These are phyloP conservation scores for Epinephelus coioides DNA, from an alignment of 2,797 vertebrate species.

Conservation along the genomic window DNA sequence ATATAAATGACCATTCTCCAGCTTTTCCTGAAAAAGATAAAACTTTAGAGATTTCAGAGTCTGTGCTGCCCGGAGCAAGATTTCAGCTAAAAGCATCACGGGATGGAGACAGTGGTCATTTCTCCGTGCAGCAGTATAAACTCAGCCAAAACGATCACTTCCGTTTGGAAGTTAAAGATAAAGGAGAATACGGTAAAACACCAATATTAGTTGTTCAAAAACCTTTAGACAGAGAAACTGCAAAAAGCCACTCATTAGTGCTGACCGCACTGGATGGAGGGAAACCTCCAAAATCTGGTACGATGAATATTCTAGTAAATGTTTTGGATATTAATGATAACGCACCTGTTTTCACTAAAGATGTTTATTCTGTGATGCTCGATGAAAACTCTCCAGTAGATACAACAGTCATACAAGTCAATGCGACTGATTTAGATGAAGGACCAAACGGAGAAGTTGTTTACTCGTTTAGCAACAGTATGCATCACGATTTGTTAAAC, in stretches of 20 bases:
- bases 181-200: too few relatives aligned
- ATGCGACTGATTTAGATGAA: conserved; percentile 70
- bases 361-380: conserved; percentile 53
- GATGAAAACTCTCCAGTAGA: conserved; percentile 66
- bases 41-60: conserved; percentile 66
- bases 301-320: conserved; percentile 41
- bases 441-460: conserved; percentile 58
- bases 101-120: conserved; percentile 61
- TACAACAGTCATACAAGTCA: conserved; percentile 58
- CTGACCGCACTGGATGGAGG: conserved; percentile 76
- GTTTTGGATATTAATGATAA: conserved; percentile 81
- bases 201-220: conserved; percentile 28
- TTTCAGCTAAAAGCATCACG: conserved; percentile 63
- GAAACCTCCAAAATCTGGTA: conserved; percentile 61
- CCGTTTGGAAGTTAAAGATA: background rate
- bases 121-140: conserved; percentile 71
- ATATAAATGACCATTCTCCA: conserved; percentile 84
- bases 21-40: background rate
- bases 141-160: conserved; percentile 71
- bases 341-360: conserved; percentile 52
- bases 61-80: conserved; percentile 59
- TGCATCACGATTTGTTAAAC: background rate
- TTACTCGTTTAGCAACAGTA: conserved; percentile 50
- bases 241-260: conserved; percentile 14
- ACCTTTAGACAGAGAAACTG: conserved; percentile 72